Base-by-base conservation (phyloP, 2,797 vertebrate species). In the Silurus aristotelis region DNA sequence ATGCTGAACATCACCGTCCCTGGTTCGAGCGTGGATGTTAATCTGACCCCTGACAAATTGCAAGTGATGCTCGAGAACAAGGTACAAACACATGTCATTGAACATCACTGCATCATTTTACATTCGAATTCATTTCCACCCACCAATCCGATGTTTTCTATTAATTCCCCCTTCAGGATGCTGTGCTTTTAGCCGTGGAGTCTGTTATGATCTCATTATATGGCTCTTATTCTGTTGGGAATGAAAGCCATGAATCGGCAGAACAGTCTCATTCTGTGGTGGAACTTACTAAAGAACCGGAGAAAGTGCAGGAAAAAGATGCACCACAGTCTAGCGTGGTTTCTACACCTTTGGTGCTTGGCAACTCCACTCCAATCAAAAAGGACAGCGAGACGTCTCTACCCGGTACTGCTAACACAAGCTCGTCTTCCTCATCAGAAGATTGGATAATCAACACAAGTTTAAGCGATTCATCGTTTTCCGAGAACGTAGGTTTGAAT, bases 31-130 rank as follows among this genome's bases (percentile, higher is more conserved):
- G 91, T 99, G 84, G 98, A 99, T 79, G 95, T 99, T 79, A 99
- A 99, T 87, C 70, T 99, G 93, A 98, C 96, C 0, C 98, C 98
- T 22, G 97, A 99, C 94, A 99, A 99, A 95, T 97, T 94, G 19
- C 95, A 98, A 93, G 96, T 99, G 84, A 95, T 99, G 85, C 93
- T 99, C 75, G 96, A 97, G 19, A 92, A 98, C 92, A 98, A 99
- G 97, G 98, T 96, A 86, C n/a, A 46, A 64, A 2, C 9, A 38
- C 63, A 63, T 3, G 55, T 71, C 20, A 19, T 64, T 52, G n/a
- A 66, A 46, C 3, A 14, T 52, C 43, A 17, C 22, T 38, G 8
- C 75, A 78, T 9, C n/a, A 8, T 8, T 17, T 80, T 67, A 27
- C 43, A 52, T 52, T 55, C 12, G 2, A 80, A 27, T 22, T 56